Evolutionary conservation across 2,113 vertebrate genomes (phyloP).

Genomic region (Monopterus albus): DNA sequence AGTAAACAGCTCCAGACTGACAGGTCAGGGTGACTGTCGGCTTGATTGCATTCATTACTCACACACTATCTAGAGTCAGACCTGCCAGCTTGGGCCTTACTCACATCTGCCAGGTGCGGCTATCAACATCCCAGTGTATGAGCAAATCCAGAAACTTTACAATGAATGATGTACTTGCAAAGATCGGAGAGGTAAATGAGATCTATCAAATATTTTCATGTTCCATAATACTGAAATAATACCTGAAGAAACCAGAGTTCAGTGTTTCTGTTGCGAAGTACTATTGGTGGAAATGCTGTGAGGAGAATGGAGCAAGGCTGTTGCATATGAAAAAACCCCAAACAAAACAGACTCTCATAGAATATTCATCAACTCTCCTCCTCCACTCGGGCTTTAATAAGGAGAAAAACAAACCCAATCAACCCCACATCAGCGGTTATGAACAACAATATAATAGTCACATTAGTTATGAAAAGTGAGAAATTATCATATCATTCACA

Average conservation of each 20-base stretch:
- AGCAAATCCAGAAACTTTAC: not conserved
- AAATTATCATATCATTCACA: slow-evolving; percentile 53
- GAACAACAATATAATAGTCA: slow-evolving; percentile 65
- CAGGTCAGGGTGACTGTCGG: slow-evolving; percentile 60
- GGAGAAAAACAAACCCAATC: slow-evolving; percentile 72
- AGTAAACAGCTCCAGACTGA: slow-evolving; percentile 69
- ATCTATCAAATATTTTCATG: slow-evolving; percentile 6
- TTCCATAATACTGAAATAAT: slow-evolving; percentile 5
- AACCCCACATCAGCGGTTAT: slow-evolving; percentile 56
- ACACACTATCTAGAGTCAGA: slow-evolving; percentile 56
- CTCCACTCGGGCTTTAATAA: slow-evolving; percentile 65
- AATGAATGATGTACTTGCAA: slow-evolving; percentile 26
- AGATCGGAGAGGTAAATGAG: slow-evolving; percentile 27
- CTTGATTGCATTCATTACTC: slow-evolving; percentile 69
- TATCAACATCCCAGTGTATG: not conserved
- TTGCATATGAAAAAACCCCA: slow-evolving; percentile 21
- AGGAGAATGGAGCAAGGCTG: slow-evolving; percentile 57
- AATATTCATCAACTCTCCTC: slow-evolving; percentile 66
- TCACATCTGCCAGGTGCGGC: slow-evolving; percentile 22
- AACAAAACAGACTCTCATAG: slow-evolving; percentile 62
- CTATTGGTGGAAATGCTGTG: not conserved
- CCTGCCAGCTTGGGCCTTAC: slow-evolving; percentile 12
- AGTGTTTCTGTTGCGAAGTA: not conserved
- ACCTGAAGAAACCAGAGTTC: not conserved
- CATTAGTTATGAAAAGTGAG: slow-evolving; percentile 61